Evolutionary conservation across 2,113 vertebrate genomes (phyloP), one percentile per base, ranked within the genome.

Genomic region (Callionymus lyra): DNA sequence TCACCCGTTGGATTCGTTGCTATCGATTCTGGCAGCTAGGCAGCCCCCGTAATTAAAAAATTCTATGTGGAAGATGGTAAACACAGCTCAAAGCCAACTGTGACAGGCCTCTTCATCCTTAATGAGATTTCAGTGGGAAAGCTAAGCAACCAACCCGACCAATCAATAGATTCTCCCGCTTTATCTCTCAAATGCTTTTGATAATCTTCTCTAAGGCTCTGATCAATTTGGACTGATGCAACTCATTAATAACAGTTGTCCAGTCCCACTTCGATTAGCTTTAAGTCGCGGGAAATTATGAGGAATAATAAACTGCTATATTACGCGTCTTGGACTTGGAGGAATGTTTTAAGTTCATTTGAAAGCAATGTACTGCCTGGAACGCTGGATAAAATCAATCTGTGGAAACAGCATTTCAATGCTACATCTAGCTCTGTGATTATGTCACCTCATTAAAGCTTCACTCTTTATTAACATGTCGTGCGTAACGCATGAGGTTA

Each of bases 41-140:
- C 55, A 70, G 67, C 53, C 56, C 59, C 41, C 31, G 53, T 80
- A 72, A 80, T 81, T 81, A 80, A 63, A 74, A 73, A 73, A 76
- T 57, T 61, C 66, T 70, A 56, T 69, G 66, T 67, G 53, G 65
- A 73, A 69, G 73, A 73, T 62, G 50, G 72, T 71, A 74, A 79
- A 76, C 61, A 74, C 43, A 33, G 64, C 63, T 76, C 64, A 70
- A 69, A 74, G 74, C 68, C 54, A 71, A 70, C 74, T 74, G 71
- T 70, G 65, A 63, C 67, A 57, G 59, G 63, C 43, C 58, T 77
- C 44, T 48, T 69, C 72, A 68, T 56, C 65, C 65, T 77, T 81
- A 82, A 81, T 80, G 65, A 83, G 77, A 76, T 83, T 83, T 81
- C 65, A 60, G 65, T 70, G 51, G 53, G 68, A 56, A 74, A 65